phyloP scores from a whole-genome alignment of 2,888 invertebrate genomes.

The Entomobrya proxima region DNA sequence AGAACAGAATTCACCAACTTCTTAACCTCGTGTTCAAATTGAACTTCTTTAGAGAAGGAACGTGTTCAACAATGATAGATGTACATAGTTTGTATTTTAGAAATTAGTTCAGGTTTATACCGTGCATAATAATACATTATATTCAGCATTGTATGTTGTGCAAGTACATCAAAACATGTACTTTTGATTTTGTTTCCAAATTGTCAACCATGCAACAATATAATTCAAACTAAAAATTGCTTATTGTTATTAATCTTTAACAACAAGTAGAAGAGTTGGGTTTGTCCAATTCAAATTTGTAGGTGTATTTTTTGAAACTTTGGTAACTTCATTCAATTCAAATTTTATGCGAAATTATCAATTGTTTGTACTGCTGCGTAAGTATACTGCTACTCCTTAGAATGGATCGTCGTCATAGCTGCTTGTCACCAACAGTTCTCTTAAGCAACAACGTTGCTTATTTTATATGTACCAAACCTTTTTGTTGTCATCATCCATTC shows the following conservation, averaged over 20 bases:
- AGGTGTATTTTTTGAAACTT: constrained; percentile 8
- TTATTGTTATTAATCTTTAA: too few relatives aligned
- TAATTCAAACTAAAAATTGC: constrained; percentile 3
- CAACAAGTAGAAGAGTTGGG: constrained; percentile 17
- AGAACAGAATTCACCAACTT: too few relatives aligned
- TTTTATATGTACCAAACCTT: constrained; percentile 16
- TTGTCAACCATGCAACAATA: too few relatives aligned
- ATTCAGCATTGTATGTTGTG: background rate
- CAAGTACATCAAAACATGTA: background rate
- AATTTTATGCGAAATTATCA: background rate
- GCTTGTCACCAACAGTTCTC: background rate
- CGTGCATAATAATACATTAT: background rate
- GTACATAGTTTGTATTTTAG: too few relatives aligned
- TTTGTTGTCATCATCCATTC: constrained; percentile 21
- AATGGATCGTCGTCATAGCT: background rate
- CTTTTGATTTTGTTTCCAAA: too few relatives aligned
- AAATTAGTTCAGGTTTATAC: constrained; percentile 20
- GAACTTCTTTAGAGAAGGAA: too few relatives aligned
- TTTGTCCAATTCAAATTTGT: constrained; percentile 47
- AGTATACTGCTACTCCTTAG: background rate
- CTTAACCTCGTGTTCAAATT: too few relatives aligned
- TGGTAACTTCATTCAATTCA: constrained; percentile 39
- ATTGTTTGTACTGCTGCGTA: background rate
- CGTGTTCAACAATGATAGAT: too few relatives aligned
- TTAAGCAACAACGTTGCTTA: background rate